These are phyloP conservation scores for Melozone crissalis DNA, from an alignment of 2,113 vertebrate genomes.

Conservation along the genomic window DNA sequence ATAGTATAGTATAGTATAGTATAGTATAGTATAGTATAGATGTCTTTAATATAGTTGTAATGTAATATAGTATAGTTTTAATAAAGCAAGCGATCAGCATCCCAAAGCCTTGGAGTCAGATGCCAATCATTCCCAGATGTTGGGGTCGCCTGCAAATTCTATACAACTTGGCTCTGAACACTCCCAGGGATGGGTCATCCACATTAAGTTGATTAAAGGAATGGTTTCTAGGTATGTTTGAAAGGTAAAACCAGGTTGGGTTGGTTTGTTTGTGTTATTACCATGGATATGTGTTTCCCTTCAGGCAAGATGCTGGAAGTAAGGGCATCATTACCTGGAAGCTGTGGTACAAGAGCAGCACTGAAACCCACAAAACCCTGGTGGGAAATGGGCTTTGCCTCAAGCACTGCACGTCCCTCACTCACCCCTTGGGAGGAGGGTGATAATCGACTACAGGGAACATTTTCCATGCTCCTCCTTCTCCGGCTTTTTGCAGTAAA, in stretches of 20 bases:
- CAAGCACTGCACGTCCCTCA: rapidly evolving
- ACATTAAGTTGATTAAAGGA: neutral
- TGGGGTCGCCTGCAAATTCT: too few species aligned
- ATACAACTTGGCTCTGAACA: neutral
- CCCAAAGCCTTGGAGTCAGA: too few species aligned
- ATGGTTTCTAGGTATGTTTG: neutral
- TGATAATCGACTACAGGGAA: neutral
- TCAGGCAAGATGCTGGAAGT: neutral
- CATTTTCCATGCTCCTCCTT: neutral
- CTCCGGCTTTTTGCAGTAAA: neutral
- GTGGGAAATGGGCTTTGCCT: neutral
- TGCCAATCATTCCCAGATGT: too few species aligned
- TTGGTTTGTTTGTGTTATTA: neutral
- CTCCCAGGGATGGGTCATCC: too few species aligned
- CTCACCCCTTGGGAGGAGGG: rapidly evolving
- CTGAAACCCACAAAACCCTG: neutral
- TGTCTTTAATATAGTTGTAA: too few species aligned
- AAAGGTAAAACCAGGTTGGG: neutral
- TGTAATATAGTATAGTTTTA: too few species aligned
- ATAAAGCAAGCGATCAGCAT: too few species aligned
- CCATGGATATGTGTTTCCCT: rapidly evolving
- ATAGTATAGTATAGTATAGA: too few species aligned
- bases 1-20: too few species aligned
- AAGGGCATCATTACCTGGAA: neutral
- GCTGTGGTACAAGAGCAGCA: neutral